These are phyloP conservation scores for Damaliscus lunatus DNA, from an alignment of 2,113 vertebrate species.

Conservation along the genomic window DNA sequence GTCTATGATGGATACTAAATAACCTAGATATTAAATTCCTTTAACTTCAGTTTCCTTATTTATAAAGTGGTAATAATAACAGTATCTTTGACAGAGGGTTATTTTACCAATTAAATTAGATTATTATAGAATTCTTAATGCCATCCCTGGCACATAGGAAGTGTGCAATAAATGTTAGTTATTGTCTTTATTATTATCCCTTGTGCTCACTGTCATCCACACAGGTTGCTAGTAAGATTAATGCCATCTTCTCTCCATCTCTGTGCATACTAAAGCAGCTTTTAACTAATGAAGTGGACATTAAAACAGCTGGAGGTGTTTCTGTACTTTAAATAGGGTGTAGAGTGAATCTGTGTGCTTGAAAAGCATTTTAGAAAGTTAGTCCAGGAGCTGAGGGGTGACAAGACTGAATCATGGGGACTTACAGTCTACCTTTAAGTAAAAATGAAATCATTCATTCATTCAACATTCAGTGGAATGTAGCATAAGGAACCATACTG, in stretches of 20 bases:
- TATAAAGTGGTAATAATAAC: background rate
- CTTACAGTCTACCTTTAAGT: background rate
- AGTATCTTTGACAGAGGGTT: background rate
- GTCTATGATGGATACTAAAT: background rate
- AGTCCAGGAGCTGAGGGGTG: background rate
- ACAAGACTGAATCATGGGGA: background rate
- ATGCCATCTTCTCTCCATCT: background rate
- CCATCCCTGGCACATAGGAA: background rate
- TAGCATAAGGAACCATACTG: background rate
- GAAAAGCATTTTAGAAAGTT: constrained; percentile 1
- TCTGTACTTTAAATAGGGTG: background rate
- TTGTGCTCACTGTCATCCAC: background rate
- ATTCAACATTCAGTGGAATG: background rate
- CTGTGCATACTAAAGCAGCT: background rate
- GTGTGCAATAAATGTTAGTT: background rate
- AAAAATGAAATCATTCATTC: background rate
- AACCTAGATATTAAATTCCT: background rate
- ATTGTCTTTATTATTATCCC: background rate
- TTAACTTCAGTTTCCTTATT: background rate
- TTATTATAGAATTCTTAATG: background rate
- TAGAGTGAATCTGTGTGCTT: background rate
- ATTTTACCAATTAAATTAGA: constrained; percentile 5
- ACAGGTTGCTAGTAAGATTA: background rate
- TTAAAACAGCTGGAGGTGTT: background rate
- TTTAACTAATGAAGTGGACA: background rate